Evolutionary conservation across 2,888 invertebrate species (phyloP), one percentile per base, ranked within the genome.

Genomic region (Antheraea yamamai): DNA sequence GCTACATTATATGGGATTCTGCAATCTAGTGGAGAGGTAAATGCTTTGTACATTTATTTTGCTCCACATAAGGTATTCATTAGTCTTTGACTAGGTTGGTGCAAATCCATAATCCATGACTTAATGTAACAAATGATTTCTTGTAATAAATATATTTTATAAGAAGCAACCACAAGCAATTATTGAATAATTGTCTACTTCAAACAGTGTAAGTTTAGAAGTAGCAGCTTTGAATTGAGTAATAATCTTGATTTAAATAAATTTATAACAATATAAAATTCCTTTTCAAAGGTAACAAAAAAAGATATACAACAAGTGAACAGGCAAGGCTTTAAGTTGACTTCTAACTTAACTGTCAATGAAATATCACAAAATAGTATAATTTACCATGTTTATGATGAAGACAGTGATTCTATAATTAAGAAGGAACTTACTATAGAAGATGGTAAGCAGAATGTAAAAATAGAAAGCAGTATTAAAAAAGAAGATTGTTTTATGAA

Each of bases 1-100:
- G 78, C 84, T 2, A 79, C 85, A 18, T 82, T 95, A 14, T 88
- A 86, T 78, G 80, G 83, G 8, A 83, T 93, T 47, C 77, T 91
- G 14, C 83, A 87, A 74, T 80, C 81, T 7, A 81, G 77, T 77
- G 90, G 91, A 73, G 85, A 89, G 89, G 94, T 92, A 85, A 70
- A 39, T 70, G 20, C 4, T 55, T 20, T 55, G 20, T 55, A 55
- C 55, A n/a, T 18, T 55, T 55, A 20, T 55, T 55, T 18, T n/a
- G 6, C 6, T 39, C 35, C 35, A 7, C 35, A 7, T 39, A 39
- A 7, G 7, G 35, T 39, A 39, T 39, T 39, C 35, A 39, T 39
- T 4, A 39, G 35, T 39, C 4, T 39, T 4, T 39, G 35, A 4
- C 2, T 35, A 35, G 35, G 35, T 35, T 35, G 35, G 4, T 35